phyloP scores from a whole-genome alignment of 2,888 invertebrate genomes.

The Gymnosoma rotundatum region DNA sequence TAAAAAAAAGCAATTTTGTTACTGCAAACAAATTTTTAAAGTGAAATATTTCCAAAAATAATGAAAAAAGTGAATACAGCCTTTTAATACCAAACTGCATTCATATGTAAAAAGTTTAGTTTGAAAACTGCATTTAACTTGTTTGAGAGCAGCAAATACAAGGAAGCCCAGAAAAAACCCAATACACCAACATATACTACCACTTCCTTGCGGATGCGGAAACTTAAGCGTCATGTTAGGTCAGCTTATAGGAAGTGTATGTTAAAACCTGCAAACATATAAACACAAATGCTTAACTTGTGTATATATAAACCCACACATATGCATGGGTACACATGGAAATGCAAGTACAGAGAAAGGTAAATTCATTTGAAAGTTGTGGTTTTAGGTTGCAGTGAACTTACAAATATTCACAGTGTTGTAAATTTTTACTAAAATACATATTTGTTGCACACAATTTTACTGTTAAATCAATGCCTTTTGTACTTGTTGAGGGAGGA shows the following conservation, averaged over 20 bases:
- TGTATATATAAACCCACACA: neutral
- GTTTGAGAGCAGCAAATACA: neutral
- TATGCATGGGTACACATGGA: neutral
- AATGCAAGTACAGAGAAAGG: neutral
- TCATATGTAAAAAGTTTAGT: neutral
- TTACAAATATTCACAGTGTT: neutral
- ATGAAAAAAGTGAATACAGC: neutral
- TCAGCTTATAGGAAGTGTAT: slow-evolving; percentile 63
- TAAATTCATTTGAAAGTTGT: slow-evolving; percentile 1
- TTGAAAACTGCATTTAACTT: neutral
- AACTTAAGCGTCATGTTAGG: slow-evolving; percentile 78
- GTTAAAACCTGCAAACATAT: slow-evolving; percentile 42
- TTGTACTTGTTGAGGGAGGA: too few species aligned
- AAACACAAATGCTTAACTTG: slow-evolving; percentile 3
- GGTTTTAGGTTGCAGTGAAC: slow-evolving; percentile 20
- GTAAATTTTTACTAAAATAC: neutral
- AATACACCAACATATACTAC: slow-evolving; percentile 55
- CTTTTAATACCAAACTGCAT: neutral
- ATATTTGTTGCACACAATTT: too few species aligned
- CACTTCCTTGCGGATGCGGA: slow-evolving; percentile 79
- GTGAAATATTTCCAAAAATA: neutral
- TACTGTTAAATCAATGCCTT: too few species aligned
- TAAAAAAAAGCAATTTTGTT: too few species aligned
- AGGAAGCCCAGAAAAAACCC: neutral
- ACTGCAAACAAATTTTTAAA: neutral